Conservation (phyloP, 2,797 vertebrate genomes). For the Pelochelys cantorii region DNA sequence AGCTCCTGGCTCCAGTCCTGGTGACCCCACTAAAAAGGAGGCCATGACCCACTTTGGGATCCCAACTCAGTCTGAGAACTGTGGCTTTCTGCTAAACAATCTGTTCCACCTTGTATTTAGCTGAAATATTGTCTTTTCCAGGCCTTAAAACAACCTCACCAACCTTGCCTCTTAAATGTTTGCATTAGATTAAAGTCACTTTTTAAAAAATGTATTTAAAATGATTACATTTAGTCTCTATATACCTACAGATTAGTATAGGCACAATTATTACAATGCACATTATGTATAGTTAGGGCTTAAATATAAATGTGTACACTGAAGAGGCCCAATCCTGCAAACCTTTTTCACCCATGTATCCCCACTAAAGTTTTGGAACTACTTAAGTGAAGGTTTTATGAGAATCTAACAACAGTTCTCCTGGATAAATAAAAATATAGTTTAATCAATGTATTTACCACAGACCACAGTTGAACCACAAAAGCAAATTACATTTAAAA, state of each 20-base stretch:
- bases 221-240: conserved; percentile 4
- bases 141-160: neutral
- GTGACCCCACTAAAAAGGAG: too few relatives aligned
- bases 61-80: too few relatives aligned
- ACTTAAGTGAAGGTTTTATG: neutral
- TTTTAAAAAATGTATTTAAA: conserved; percentile 11
- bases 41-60: too few relatives aligned
- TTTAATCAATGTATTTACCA: neutral
- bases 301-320: neutral
- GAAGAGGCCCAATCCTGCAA: neutral
- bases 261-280: neutral
- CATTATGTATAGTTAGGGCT: neutral
- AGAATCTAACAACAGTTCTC: neutral
- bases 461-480: conserved; percentile 16
- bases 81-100: neutral
- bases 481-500: neutral
- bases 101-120: neutral
- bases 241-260: neutral
- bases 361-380: neutral
- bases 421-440: neutral
- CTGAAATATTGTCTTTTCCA: neutral
- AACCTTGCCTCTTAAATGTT: neutral
- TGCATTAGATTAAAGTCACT: too few relatives aligned
- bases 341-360: neutral
- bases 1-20: too few relatives aligned